A percentile compares a stretch with the other conserved stretches of the same genome.
These are phyloP conservation scores for Poeciliopsis turneri DNA, from an alignment of 2,797 vertebrate species.

Conservation along the genomic window DNA sequence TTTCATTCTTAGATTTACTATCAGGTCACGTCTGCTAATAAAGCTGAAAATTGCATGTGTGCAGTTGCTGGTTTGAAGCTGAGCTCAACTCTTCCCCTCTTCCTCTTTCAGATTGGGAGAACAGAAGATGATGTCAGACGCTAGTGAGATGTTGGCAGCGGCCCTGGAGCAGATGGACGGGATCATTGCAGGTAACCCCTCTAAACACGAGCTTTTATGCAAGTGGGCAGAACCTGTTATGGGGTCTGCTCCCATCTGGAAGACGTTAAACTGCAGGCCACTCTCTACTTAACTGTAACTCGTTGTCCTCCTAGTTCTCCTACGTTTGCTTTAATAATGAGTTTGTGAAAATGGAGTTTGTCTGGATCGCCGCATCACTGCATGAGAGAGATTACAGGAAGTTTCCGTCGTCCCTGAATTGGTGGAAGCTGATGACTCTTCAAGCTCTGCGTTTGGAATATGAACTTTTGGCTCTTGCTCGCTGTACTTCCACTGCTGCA, in stretches of 20 bases:
- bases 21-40: neutral
- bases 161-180: conserved; percentile 99
- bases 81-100: conserved; percentile 1
- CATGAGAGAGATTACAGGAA: conserved; percentile 50
- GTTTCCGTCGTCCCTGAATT: conserved; percentile 75
- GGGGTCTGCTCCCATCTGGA: conserved; percentile 68
- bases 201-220: conserved; percentile 18
- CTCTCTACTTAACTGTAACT: conserved; percentile 23
- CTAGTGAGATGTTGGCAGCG: conserved; percentile 97
- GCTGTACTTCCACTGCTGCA: conserved; percentile 45
- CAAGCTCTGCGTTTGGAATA: conserved; percentile 57
- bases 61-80: neutral
- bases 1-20: neutral
- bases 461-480: conserved; percentile 43
- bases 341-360: conserved; percentile 32
- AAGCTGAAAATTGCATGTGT: neutral
- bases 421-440: conserved; percentile 75
- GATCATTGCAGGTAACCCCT: conserved; percentile 92
- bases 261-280: conserved; percentile 37
- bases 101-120: conserved; percentile 62
- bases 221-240: conserved; percentile 44
- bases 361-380: conserved; percentile 18
- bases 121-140: conserved; percentile 92
- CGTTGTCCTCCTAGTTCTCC: conserved; percentile 35
- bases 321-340: conserved; percentile 43